A percentile compares a stretch with the other conserved stretches of the same genome.
Conservation (phyloP, 2,113 vertebrate species). For the Malurus elegans region DNA sequence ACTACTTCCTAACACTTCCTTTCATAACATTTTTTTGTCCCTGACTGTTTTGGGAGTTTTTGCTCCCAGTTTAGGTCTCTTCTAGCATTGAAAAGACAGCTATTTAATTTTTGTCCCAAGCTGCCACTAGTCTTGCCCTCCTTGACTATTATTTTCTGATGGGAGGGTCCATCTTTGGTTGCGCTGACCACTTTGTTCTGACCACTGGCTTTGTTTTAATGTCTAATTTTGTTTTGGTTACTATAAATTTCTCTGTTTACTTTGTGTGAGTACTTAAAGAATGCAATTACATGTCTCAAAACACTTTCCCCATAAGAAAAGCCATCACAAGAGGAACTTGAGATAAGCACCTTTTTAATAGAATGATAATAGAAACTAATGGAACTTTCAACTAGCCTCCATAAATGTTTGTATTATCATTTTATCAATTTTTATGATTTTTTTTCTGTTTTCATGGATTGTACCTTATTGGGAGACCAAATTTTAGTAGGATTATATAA, state of each 20-base stretch:
- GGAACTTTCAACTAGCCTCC: neutral
- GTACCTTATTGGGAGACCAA: neutral
- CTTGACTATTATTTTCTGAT: neutral
- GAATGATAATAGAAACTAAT: neutral
- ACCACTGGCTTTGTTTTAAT: neutral
- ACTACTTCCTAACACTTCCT: neutral
- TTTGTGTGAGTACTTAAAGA: neutral
- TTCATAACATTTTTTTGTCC: neutral
- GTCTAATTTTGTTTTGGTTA: neutral
- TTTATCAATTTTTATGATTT: neutral
- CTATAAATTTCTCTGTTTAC: neutral
- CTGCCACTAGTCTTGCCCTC: neutral
- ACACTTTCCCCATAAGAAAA: neutral
- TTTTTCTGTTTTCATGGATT: neutral
- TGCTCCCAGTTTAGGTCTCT: neutral
- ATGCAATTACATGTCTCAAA: neutral
- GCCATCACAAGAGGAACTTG: neutral
- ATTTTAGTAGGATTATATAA: neutral
- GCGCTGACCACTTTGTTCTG: neutral
- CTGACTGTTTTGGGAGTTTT: neutral
- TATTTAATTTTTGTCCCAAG: neutral
- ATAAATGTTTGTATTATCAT: neutral
- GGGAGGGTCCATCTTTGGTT: neutral
- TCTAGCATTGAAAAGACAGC: neutral
- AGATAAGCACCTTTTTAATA: neutral